Evolutionary conservation across 2,888 invertebrate species (phyloP), one percentile per base, ranked within the genome.

Genomic region (Sabatieria punctata): DNA sequence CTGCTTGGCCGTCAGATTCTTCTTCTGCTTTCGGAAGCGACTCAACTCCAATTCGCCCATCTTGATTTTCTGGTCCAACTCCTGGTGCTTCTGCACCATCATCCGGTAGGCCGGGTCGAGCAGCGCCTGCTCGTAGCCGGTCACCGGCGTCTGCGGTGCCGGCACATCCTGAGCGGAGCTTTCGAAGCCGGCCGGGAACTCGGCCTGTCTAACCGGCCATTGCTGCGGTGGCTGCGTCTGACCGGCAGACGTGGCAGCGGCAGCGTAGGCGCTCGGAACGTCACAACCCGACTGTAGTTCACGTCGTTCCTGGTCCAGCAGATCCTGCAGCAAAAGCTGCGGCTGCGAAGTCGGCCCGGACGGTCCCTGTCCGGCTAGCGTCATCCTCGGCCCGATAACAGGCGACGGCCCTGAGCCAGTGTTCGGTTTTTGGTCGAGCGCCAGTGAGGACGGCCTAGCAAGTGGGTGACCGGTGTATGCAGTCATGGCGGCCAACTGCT

Each of bases 1-100:
- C 35, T 52, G 53, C 37, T 56, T 58, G 4, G 61, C 60, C 4
- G 56, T 52, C 43, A 60, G 48, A n/a, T 56, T 61, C 49, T 60
- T 59, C 52, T 62, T 61, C 47, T 51, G 48, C 46, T 61, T 63
- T 25, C 60, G 39, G 49, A 54, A 40, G 37, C 44, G 38, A 22
- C 13, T 27, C 45, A 57, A 38, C 15, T 57, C 52, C 23, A 22
- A 36, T 40, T 55, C 56, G 21, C 51, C 18, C 18, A 33, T 45
- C 40, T 52, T 39, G 26, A 41, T 46, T 33, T 45, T 35, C 15
- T 22, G 25, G 22, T 47, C 44, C 13, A 36, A 37, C 13, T 43
- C 33, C 13, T 35, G 43, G 8, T 43, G 30, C 4, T n/a, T 11
- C 19, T 35, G n/a, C 11, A 41, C 11, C 6, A 41, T 4, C 22